Base-by-base conservation (phyloP, 2,797 vertebrate species). In the Denticeps clupeoides region DNA sequence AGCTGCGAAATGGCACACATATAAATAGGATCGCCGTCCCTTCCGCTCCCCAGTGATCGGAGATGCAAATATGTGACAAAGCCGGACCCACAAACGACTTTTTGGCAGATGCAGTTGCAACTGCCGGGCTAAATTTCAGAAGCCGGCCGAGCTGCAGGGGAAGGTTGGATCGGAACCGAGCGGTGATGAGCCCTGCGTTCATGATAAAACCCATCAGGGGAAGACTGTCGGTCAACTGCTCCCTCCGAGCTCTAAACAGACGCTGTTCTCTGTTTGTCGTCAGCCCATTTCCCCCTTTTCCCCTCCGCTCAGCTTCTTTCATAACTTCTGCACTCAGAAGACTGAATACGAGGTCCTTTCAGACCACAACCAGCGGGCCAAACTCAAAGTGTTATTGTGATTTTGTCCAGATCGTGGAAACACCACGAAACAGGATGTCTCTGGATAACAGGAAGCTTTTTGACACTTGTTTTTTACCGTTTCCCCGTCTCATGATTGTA, bases 171-270 rank as follows among this genome's bases (percentile, higher is more conserved):
- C n/a, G n/a, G n/a, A n/a, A n/a, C n/a, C n/a, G n/a, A n/a, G n/a
- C n/a, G n/a, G n/a, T n/a, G 21, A 24, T 43, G 33, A 56, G 38
- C 55, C 27, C 63, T 49, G 22, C 51, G 72, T 79, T 73, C 76
- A 75, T 78, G 49, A 79, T 75, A 64, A 77, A 76, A 61, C 65
- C 55, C 62, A 75, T 74, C 73, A 74, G 60, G 56, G 55, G 13
- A 52, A 70, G 55, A 53, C 24, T 60, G 56, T 61, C 65, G 55
- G 54, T 64, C 52, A 55, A 66, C 66, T 64, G 70, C 65, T 64
- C 58, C 3, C 47, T 50, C 54, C 53, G 65, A 73, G 57, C 69
- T 63, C 66, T 55, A 28, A 43, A 19, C 22, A 13, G 0, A 27
- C 26, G 19, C 55, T 55, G 33, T 55, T 64, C 59, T 65, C 59